Evolutionary conservation across 1,140 invertebrate genomes (phyloP).

Genomic region (Orius insidiosus): DNA sequence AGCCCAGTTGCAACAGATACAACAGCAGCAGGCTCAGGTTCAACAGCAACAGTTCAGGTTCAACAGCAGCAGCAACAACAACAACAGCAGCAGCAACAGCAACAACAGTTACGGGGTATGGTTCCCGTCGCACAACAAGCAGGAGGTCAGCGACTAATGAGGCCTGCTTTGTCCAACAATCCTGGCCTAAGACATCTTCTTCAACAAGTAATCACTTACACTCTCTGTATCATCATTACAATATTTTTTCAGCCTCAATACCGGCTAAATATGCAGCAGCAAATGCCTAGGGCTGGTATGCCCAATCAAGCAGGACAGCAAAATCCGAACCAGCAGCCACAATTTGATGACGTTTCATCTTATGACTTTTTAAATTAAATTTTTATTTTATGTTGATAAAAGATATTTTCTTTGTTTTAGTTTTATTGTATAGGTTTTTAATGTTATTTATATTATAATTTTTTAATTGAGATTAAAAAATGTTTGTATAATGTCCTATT

Average conservation of each 20-base stretch:
- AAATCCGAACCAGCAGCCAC: slow-evolving; percentile 12
- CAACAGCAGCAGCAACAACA: slow-evolving; percentile 16
- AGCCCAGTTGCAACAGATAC: slow-evolving; percentile 22
- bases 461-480: too few species aligned
- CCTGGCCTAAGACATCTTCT: slow-evolving; percentile 48
- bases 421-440: too few species aligned
- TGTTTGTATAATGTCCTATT: too few species aligned
- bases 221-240: not conserved
- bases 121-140: slow-evolving; percentile 18
- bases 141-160: slow-evolving; percentile 39
- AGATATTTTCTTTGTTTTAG: not conserved
- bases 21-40: slow-evolving; percentile 18
- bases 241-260: slow-evolving; percentile 22
- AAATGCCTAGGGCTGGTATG: slow-evolving; percentile 22
- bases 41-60: slow-evolving; percentile 13
- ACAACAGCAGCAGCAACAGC: slow-evolving; percentile 20
- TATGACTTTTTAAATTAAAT: slow-evolving; percentile 9
- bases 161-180: slow-evolving; percentile 41
- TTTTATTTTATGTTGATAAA: not conserved
- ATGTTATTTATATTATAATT: too few species aligned
- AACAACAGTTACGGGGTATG: slow-evolving; percentile 18
- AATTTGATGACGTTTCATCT: slow-evolving; percentile 12
- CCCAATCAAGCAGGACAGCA: slow-evolving; percentile 14
- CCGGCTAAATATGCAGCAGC: slow-evolving; percentile 25
- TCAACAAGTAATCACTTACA: slow-evolving; percentile 35